Conservation (phyloP, 64 coral and sea anemone genomes). For the Montipora cactus region DNA sequence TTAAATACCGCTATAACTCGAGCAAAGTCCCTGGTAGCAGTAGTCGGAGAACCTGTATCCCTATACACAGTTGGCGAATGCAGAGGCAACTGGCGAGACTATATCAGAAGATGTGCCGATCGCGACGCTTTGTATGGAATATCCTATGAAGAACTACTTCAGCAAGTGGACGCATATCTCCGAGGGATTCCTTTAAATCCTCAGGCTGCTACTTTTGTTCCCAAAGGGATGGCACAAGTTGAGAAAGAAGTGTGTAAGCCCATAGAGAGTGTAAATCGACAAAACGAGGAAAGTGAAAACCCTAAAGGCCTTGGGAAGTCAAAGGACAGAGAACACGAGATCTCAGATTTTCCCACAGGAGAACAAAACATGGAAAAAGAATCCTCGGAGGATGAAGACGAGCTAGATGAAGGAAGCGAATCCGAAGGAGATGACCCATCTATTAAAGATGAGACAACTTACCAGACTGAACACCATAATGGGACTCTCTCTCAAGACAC, state of each 20-base stretch:
- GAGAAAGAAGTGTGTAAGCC: not conserved
- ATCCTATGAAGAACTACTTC: constrained; percentile 2
- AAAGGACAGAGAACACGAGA: not conserved
- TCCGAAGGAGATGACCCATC: not conserved
- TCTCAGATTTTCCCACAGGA: not conserved
- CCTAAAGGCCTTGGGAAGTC: not conserved
- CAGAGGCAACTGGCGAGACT: constrained; percentile 64
- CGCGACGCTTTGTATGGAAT: constrained; percentile 25
- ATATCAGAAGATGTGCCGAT: constrained; percentile 63
- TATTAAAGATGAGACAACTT: not conserved
- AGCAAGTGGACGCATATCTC: not conserved
- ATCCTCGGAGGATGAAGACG: not conserved
- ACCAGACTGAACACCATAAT: not conserved
- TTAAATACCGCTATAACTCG: constrained; percentile 75
- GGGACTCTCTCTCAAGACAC: not conserved
- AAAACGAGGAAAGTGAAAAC: not conserved
- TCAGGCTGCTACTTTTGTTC: constrained; percentile 8
- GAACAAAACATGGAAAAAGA: not conserved
- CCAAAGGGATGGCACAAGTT: not conserved
- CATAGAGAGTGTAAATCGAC: no score
- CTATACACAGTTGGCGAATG: constrained; percentile 74
- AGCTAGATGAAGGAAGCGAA: not conserved
- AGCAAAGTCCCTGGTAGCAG: constrained; percentile 71
- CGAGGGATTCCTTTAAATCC: constrained; percentile 33
- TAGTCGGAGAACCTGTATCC: constrained; percentile 81